A percentile compares a stretch with the other conserved stretches of the same genome.
Evolutionary conservation across 1,140 invertebrate genomes (phyloP).

Genomic region (Heliothis virescens): DNA sequence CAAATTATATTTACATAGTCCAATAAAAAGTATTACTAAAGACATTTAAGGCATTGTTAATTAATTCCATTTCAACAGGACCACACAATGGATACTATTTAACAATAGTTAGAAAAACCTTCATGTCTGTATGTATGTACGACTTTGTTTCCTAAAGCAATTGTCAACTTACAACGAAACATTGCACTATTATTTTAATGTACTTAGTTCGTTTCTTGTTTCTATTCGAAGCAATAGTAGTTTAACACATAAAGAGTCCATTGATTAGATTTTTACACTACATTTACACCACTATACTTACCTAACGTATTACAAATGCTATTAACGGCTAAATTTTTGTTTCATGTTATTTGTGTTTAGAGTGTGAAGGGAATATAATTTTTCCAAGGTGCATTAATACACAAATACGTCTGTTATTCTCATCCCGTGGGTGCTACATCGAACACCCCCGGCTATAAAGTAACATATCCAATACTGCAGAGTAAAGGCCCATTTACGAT

Average conservation of each 20-base stretch:
- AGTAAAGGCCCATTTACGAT: too few relatives aligned
- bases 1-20: too few relatives aligned
- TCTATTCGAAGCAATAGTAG: neutral
- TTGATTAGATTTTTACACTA: neutral
- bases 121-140: neutral
- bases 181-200: neutral
- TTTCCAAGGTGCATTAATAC: too few relatives aligned
- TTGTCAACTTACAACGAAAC: neutral
- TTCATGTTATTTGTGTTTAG: too few relatives aligned
- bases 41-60: constrained; percentile 19
- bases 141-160: constrained; percentile 2
- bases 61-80: constrained; percentile 5
- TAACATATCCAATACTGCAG: too few relatives aligned
- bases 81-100: neutral
- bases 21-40: neutral
- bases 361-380: too few relatives aligned
- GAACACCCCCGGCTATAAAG: too few relatives aligned
- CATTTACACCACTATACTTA: too few relatives aligned
- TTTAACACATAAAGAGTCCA: neutral
- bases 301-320: too few relatives aligned
- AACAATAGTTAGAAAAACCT: constrained; percentile 14
- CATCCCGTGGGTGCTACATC: too few relatives aligned
- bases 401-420: too few relatives aligned
- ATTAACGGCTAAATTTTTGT: too few relatives aligned
- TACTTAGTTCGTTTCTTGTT: neutral